phyloP scores from a whole-genome alignment of 2,113 vertebrate species.

The Maylandia zebra region DNA sequence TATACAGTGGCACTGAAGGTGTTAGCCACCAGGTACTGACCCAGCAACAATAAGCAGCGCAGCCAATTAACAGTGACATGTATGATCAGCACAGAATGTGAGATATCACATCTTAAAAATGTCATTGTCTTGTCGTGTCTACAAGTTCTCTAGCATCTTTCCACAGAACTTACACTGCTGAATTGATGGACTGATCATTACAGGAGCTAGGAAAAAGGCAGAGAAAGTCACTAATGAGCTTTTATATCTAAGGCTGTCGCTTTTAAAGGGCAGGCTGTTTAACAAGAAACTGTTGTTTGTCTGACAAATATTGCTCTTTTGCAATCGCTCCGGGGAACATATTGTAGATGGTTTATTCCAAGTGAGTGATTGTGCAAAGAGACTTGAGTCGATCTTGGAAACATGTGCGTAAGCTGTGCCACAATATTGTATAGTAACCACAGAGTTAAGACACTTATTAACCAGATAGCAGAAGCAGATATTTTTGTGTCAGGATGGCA shows the following conservation, averaged over 20 bases:
- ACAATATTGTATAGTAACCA: neutral
- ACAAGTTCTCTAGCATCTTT: neutral
- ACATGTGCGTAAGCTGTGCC: neutral
- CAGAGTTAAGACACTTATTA: neutral
- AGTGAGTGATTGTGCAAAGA: neutral
- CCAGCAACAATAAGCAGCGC: neutral
- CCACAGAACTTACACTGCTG: neutral
- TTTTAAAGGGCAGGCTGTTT: neutral
- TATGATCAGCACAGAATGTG: neutral
- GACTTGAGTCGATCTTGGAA: neutral
- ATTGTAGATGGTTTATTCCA: neutral
- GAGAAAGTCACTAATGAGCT: neutral
- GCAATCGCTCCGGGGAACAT: neutral
- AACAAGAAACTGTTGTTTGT: neutral
- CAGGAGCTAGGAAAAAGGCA: neutral
- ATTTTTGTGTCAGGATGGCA: neutral
- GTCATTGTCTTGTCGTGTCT: constrained; percentile 2
- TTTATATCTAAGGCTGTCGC: neutral
- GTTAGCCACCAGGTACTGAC: neutral
- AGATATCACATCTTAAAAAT: constrained; percentile 16
- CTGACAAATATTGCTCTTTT: neutral
- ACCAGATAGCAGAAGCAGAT: neutral
- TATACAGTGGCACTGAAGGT: neutral
- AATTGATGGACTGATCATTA: neutral
- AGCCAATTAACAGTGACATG: neutral